Base-by-base conservation (phyloP, 2,888 invertebrate species). In the Drosophila flavopinicola region DNA sequence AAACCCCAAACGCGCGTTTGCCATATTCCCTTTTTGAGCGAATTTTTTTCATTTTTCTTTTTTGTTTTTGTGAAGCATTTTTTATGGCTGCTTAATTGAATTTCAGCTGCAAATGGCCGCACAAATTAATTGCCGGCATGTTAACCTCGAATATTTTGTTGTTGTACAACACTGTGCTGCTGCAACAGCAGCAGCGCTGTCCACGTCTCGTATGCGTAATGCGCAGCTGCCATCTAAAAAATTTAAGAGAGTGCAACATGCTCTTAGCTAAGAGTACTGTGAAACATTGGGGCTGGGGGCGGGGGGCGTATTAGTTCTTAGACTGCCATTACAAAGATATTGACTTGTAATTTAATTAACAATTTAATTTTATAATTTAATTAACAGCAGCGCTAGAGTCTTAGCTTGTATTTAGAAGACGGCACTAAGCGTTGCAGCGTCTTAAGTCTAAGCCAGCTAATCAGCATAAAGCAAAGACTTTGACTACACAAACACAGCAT, bases 11-110 rank as follows among this genome's bases (percentile, higher is more conserved):
- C 4, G 11, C 9, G 52, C 7, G 30, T 9, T n/a, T 25, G 15
- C 20, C n/a, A 33, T 29, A 10, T 37, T 6, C 20, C 1, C 23
- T 17, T 17, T 11, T 33, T 35, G 11, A 7, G 29, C 32, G 9
- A 13, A 25, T 30, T 27, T 4, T 2, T 30, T 1, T 30, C 9
- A 13, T 17, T 35, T 10, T 17, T 1, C 10, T 29, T 1, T 29
- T 27, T 37, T 32, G 6, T 2, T 20, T 9, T 48, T 48, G 13
- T 30, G 15, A 17, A 48, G 51, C 51, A 45, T 65, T 68, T 77
- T 75, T 69, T 66, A 77, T 77, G 69, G 63, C 65, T 76, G 66
- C 71, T 44, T 77, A 72, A 76, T 76, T 77, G 76, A 76, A 75
- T 76, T 76, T 75, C 38, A 53, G 44, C 65, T 63, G 71, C 64